Evolutionary conservation across 2,888 invertebrate genomes (phyloP), one percentile per base, ranked within the genome.

Genomic region (Tigriopus californicus): DNA sequence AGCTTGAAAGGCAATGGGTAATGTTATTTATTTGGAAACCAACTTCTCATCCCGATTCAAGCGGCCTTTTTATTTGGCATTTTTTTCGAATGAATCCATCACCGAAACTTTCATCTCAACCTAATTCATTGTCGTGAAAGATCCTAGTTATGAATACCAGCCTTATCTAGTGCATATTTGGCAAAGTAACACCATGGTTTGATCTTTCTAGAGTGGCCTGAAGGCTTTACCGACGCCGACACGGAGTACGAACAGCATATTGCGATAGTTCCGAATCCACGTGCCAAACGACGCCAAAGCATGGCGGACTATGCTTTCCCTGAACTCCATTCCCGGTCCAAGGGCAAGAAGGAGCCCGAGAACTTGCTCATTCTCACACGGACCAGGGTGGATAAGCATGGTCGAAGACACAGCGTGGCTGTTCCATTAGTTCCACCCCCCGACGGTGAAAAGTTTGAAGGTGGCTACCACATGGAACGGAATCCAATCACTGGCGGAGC

Each of bases 401-500:
- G 54, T 15, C 22, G 54, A 22, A 4, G 54, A 25, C 54, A 53
- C 33, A 24, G 24, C n/a, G 54, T 53, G n/a, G 54, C 54, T 15
- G 54, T 53, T 33, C 54, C 54, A 15, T 40, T 53, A 5, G 33
- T 53, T 4, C 54, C 54, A 4, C 54, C 54, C 2, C 54, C 54
- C n/a, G 54, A 53, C 33, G 54, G 54, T 13, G 54, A 53, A 53
- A 53, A 53, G 33, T 53, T 53, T n/a, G 54, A 53, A 40, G 54
- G 54, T 13, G 54, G 54, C 15, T 53, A 53, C 40, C 40, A 53
- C 40, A 33, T 53, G 33, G 54, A 53, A 33, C 22, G 54, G 5
- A 53, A 53, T 18, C 54, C 54, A n/a, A 53, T 53, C 8, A 53
- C 54, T 3, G 54, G 54, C 8, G 54, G 54, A 40, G 54, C 54